phyloP scores from a whole-genome alignment of 2,113 vertebrate genomes.

The Plectropomus leopardus region DNA sequence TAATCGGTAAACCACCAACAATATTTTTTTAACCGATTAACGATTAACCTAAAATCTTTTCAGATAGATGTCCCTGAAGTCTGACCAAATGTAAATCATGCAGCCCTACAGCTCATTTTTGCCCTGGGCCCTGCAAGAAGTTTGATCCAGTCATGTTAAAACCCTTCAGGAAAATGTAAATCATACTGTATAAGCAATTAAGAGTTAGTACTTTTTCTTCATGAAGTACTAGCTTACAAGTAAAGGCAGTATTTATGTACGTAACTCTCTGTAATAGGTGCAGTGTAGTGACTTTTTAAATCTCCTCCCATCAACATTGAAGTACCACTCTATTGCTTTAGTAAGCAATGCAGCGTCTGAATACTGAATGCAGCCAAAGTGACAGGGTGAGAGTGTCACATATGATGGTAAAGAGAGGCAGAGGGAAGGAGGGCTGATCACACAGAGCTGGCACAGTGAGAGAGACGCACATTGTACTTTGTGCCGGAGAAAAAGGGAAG shows the following conservation, averaged over 20 bases:
- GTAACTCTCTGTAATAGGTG: not conserved
- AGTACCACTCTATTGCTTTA: not conserved
- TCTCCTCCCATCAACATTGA: not conserved
- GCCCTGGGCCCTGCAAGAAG: not conserved
- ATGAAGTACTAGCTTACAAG: not conserved
- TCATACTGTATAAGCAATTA: not conserved
- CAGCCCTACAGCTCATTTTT: not conserved
- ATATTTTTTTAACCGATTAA: too few species aligned
- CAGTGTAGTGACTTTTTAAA: not conserved
- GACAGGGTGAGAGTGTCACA: constrained; percentile 36
- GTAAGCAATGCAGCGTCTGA: not conserved
- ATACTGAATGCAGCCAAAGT: not conserved
- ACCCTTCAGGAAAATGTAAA: not conserved
- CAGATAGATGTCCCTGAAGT: too few species aligned
- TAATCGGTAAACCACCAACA: too few species aligned
- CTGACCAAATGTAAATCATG: too few species aligned
- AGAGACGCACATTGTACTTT: constrained; percentile 61
- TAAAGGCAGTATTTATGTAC: not conserved
- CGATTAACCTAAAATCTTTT: too few species aligned
- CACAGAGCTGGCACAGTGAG: constrained; percentile 51
- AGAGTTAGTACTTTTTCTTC: not conserved
- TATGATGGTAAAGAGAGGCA: constrained; percentile 29
- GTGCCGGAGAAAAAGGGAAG: constrained; percentile 29
- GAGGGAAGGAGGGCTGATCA: constrained; percentile 65
- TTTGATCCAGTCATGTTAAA: not conserved